Evolutionary conservation across 2,113 vertebrate species (phyloP).

Genomic region (Hyaena hyaena): DNA sequence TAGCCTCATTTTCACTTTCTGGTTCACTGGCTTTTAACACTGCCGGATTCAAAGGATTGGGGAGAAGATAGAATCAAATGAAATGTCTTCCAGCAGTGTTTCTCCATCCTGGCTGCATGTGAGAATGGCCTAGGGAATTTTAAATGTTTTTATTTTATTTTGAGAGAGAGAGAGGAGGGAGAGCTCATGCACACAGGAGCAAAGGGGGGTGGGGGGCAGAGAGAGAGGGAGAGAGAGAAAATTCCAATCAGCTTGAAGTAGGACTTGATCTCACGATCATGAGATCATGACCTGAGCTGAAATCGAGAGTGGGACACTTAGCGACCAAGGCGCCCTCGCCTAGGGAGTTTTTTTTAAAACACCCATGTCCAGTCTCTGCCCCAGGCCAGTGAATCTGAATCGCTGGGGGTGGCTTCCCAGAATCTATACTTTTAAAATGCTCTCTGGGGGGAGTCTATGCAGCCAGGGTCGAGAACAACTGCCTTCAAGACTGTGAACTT

Average conservation of each 20-base stretch:
- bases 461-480: background rate
- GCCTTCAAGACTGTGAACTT: background rate
- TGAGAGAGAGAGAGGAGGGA: too few relatives aligned
- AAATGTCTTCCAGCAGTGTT: background rate
- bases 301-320: too few relatives aligned
- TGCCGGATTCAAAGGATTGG: background rate
- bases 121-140: background rate
- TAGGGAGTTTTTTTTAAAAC: background rate
- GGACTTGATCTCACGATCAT: too few relatives aligned
- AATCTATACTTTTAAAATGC: background rate
- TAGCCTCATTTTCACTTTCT: background rate
- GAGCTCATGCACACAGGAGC: too few relatives aligned
- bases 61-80: background rate
- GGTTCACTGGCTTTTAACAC: background rate
- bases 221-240: too few relatives aligned
- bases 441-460: background rate
- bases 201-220: too few relatives aligned
- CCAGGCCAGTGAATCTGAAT: background rate
- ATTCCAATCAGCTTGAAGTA: too few relatives aligned
- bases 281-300: too few relatives aligned
- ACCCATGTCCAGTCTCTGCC: background rate
- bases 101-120: background rate
- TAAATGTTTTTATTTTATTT: too few relatives aligned
- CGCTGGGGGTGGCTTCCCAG: background rate
- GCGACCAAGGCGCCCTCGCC: background rate